phyloP scores from a whole-genome alignment of 2,113 vertebrate species.

The Lophius piscatorius region DNA sequence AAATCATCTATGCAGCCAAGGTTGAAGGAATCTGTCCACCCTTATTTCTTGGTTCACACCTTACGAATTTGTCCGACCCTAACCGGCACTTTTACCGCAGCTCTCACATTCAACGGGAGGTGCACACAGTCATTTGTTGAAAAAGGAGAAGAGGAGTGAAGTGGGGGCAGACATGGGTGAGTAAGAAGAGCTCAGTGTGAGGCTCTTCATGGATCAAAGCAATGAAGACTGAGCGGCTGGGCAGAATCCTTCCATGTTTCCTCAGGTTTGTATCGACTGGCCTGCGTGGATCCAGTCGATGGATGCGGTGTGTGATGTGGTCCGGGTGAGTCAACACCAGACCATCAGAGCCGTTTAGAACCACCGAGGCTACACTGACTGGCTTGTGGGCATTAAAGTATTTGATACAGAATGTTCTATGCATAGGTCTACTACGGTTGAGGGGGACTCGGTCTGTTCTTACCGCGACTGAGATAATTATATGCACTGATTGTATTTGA shows the following conservation, averaged over 20 bases:
- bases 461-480: too few species aligned
- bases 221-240: constrained; percentile 22
- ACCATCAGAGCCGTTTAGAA: constrained; percentile 14
- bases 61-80: too few species aligned
- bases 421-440: not conserved
- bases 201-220: constrained; percentile 44
- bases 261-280: constrained; percentile 7
- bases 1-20: too few species aligned
- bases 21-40: too few species aligned
- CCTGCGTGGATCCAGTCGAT: too few species aligned
- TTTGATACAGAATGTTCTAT: constrained; percentile 21
- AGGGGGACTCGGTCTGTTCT: not conserved
- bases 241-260: constrained; percentile 24
- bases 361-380: too few species aligned
- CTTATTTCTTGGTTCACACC: too few species aligned
- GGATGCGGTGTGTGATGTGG: constrained; percentile 21
- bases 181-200: constrained; percentile 20
- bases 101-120: not conserved
- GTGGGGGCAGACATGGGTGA: constrained; percentile 28
- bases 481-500: too few species aligned
- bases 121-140: not conserved
- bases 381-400: constrained; percentile 21
- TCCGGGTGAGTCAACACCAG: constrained; percentile 13
- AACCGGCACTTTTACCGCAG: too few species aligned
- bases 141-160: not conserved